Percentiles rank a stretch among this genome's conserved stretches.
phyloP scores from a whole-genome alignment of 1,140 invertebrate genomes.

The Meloidogyne floridensis region DNA sequence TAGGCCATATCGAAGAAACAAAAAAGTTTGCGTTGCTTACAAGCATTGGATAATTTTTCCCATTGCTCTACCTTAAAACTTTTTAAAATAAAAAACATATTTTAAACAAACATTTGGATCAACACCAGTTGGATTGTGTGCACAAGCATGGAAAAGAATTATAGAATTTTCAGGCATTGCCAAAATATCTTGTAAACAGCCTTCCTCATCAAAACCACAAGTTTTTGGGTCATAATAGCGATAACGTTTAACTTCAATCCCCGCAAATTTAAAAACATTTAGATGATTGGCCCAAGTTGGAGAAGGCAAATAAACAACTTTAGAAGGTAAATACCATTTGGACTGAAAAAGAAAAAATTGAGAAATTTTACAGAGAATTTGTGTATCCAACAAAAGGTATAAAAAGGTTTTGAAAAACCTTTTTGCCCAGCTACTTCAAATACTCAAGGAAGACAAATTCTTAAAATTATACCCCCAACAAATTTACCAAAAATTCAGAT shows the following conservation, averaged over 20 bases:
- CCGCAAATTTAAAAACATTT: slow-evolving; percentile 86
- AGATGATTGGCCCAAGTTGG: slow-evolving; percentile 98
- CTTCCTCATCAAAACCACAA: slow-evolving; percentile 89
- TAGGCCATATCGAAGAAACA: slow-evolving; percentile 99
- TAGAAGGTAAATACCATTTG: slow-evolving; percentile 70
- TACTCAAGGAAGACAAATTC: no score
- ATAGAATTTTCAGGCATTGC: slow-evolving; percentile 90
- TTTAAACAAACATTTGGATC: slow-evolving; percentile 68
- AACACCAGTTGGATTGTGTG: slow-evolving; percentile 98
- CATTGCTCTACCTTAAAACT: slow-evolving; percentile 78
- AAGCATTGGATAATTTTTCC: slow-evolving; percentile 77
- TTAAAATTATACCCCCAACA: slow-evolving; percentile 22
- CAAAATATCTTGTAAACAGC: slow-evolving; percentile 79
- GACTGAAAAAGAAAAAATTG: slow-evolving; percentile 58
- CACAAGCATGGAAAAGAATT: slow-evolving; percentile 93
- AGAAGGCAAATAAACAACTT: slow-evolving; percentile 86
- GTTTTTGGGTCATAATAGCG: slow-evolving; percentile 93
- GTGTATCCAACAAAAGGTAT: no score
- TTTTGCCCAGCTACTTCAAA: no score
- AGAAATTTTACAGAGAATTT: slow-evolving; percentile 1
- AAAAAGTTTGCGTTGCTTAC: slow-evolving; percentile 79
- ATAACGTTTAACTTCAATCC: slow-evolving; percentile 84
- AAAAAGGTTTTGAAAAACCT: no score
- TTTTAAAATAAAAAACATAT: slow-evolving; percentile 11
- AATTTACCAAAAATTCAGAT: slow-evolving; percentile 86